These are phyloP conservation scores for Platyrinchus mystaceus DNA, from an alignment of 2,797 vertebrate species.

Conservation along the genomic window DNA sequence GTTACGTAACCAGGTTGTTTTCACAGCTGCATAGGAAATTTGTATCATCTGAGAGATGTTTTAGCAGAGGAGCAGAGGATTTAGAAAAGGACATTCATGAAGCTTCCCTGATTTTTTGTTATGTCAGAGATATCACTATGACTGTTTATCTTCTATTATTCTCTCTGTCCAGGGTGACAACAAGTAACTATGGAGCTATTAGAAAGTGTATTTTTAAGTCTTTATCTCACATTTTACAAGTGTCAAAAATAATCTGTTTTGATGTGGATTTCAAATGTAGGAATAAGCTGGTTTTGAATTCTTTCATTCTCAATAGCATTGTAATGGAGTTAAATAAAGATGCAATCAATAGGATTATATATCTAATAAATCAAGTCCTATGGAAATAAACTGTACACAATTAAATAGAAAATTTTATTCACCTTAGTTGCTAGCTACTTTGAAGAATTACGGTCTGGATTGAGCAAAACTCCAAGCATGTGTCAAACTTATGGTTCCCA, in stretches of 20 bases:
- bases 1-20: neutral
- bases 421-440: neutral
- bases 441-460: neutral
- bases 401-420: constrained; percentile 35
- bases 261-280: constrained; percentile 1
- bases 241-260: neutral
- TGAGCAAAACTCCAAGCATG: neutral
- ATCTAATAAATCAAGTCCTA: constrained; percentile 25
- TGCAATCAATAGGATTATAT: constrained; percentile 12
- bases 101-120: neutral
- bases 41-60: neutral
- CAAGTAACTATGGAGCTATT: neutral
- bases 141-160: neutral
- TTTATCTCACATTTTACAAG: neutral
- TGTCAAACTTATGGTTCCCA: neutral
- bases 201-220: neutral
- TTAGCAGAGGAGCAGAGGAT: neutral
- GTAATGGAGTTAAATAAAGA: constrained; percentile 19
- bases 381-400: neutral
- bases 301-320: neutral
- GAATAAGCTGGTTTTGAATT: neutral
- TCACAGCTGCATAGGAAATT: neutral
- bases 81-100: neutral
- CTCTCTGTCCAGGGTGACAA: neutral
- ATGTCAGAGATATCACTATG: neutral